Percentiles rank a stretch among this genome's conserved stretches.
These are phyloP conservation scores for Ispidina lecontei DNA, from an alignment of 2,797 vertebrate species.

Conservation along the genomic window DNA sequence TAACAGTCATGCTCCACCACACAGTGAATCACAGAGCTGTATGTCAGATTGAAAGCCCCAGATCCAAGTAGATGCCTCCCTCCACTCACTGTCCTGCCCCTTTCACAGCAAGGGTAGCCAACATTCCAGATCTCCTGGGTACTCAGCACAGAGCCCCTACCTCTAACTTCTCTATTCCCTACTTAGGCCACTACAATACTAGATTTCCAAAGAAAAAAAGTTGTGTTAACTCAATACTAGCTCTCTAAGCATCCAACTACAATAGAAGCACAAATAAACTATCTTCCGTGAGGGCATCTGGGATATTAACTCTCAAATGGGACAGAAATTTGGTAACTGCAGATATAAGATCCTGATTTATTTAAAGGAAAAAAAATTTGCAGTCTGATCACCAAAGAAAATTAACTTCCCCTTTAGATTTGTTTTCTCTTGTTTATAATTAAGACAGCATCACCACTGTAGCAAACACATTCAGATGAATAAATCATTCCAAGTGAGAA, in stretches of 20 bases:
- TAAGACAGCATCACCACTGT: neutral
- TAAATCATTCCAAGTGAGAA: slow-evolving; percentile 3
- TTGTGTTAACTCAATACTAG: neutral
- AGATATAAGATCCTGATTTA: neutral
- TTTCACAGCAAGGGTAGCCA: neutral
- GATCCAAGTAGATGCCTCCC: neutral
- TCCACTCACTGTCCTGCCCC: neutral
- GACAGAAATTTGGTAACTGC: neutral
- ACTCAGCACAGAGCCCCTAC: neutral
- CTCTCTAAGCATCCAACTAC: neutral
- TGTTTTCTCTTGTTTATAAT: neutral
- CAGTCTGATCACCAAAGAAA: neutral
- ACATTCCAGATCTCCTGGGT: neutral
- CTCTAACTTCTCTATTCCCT: neutral
- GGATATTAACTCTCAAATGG: neutral
- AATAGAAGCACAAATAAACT: neutral
- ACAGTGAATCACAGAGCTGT: neutral
- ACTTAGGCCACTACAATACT: neutral
- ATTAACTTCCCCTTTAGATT: neutral
- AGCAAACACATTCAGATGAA: neutral
- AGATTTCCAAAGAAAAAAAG: neutral
- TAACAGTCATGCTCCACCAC: neutral
- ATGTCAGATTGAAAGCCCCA: neutral
- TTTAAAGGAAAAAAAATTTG: neutral
- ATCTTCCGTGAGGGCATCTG: neutral